Base-by-base conservation (phyloP, 2,888 invertebrate genomes). In the Colletes collaris region DNA sequence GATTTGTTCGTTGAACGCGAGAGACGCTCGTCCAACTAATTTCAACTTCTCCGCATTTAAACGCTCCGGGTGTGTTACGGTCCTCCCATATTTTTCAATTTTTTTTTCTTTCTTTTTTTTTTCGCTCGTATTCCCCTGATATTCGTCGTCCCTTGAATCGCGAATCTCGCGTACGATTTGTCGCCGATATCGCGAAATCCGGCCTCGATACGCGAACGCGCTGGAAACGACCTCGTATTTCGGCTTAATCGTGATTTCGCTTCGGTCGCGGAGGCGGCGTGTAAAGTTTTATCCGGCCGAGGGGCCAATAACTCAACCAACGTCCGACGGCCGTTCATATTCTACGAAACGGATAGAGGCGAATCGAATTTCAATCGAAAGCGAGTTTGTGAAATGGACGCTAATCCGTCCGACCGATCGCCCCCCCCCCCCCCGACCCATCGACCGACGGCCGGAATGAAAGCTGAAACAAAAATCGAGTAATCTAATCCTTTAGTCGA, bases 391-490 rank as follows among this genome's bases (percentile, higher is more conserved):
- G 73, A 85, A 85, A 83, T 83, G 64, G 73, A 78, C 73, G 86
- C 62, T 85, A 85, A 86, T 81, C 75, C 75, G 73, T 53, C 65
- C 64, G 63, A 66, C 62, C 60, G 19, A 49, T 27, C 27, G 27
- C 27, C 27, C 16, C 16, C 16, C 16, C 16, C 16, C 16, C 16
- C 16, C 16, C 19, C 58, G 63, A 16, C 46, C 50, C 50, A 13
- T 1, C 60, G 44, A 10, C 19, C 59, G 40, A 10, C 44, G 72
- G 44, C 37, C 66, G 59, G 55, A 50, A 65, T 74, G 69, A 81
- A 80, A 80, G 83, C 70, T 71, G 80, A 72, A 85, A 83, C 83
- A 85, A 82, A 80, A 85, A 85, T 86, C 77, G 68, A 59, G 77
- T 85, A 85, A 85, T 83, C 77, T 62, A 80, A 84, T 85, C 77